phyloP scores from a whole-genome alignment of 1,140 invertebrate species.

The Reticulitermes speratus region DNA sequence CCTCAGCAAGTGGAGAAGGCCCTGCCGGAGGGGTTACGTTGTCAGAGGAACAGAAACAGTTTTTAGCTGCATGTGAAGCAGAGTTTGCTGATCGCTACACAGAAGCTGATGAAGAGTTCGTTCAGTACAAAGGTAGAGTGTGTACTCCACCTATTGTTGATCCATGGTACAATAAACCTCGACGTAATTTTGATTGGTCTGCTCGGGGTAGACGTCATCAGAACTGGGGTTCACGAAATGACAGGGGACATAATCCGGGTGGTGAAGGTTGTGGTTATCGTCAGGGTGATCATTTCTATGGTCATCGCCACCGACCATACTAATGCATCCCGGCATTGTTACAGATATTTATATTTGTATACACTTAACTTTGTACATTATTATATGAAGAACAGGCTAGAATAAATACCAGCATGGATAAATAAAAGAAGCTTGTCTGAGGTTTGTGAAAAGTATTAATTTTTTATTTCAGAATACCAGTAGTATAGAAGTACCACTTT shows the following conservation, averaged over 20 bases:
- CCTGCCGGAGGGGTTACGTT: conserved; percentile 26
- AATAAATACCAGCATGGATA: no score
- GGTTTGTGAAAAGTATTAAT: no score
- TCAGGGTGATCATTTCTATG: neutral
- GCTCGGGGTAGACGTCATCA: conserved; percentile 26
- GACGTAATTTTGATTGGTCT: conserved; percentile 38
- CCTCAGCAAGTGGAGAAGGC: neutral
- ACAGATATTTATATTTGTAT: neutral
- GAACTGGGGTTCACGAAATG: conserved; percentile 24
- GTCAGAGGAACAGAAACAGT: conserved; percentile 47
- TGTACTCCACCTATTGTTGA: conserved; percentile 53
- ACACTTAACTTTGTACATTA: neutral
- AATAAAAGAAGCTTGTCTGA: no score
- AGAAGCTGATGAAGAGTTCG: conserved; percentile 52
- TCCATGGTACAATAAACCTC: conserved; percentile 48
- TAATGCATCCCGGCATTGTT: neutral
- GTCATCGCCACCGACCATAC: neutral
- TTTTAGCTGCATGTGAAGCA: conserved; percentile 53
- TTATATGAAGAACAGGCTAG: no score
- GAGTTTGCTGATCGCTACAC: conserved; percentile 56
- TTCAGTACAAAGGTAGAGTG: conserved; percentile 45
- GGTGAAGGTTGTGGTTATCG: neutral
- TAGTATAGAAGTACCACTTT: no score
- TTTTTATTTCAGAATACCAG: no score
- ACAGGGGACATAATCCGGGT: neutral